A percentile compares a stretch with the other conserved stretches of the same genome.
These are phyloP conservation scores for Zootermopsis nevadensis DNA, from an alignment of 2,888 invertebrate species.

Conservation along the genomic window DNA sequence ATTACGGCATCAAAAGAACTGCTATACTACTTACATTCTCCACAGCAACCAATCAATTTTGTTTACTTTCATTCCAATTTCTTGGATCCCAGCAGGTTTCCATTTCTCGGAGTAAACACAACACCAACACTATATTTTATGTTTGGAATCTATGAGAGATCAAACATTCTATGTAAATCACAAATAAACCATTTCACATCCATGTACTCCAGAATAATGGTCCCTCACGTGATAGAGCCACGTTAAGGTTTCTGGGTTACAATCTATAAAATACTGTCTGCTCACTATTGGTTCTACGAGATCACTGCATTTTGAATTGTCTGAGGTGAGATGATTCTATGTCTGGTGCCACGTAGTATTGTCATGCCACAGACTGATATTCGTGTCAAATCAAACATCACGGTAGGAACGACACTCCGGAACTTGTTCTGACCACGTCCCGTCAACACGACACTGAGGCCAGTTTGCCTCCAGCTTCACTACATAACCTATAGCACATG, in stretches of 20 bases:
- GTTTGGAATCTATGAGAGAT: background rate
- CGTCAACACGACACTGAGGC: slow-evolving; percentile 73
- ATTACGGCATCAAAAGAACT: no score
- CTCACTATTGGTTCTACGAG: background rate
- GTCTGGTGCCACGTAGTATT: no score
- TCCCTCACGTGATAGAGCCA: background rate
- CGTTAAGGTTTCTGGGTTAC: background rate
- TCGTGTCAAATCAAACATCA: slow-evolving; percentile 36
- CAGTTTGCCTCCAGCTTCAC: slow-evolving; percentile 67
- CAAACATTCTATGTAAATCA: background rate
- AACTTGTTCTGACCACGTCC: slow-evolving; percentile 75
- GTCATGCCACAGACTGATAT: no score
- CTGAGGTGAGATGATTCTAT: no score
- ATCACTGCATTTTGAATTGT: no score
- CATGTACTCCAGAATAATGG: background rate
- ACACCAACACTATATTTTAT: background rate
- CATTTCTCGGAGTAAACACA: background rate
- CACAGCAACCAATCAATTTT: no score
- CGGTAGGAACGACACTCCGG: slow-evolving; percentile 67
- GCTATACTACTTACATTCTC: no score
- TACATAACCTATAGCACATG: slow-evolving; percentile 75
- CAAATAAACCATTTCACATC: background rate
- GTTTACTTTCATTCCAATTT: no score
- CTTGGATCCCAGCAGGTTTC: no score
- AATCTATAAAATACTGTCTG: background rate